Conservation (phyloP, 2,888 invertebrate species). For the Meandrusa payeni region DNA sequence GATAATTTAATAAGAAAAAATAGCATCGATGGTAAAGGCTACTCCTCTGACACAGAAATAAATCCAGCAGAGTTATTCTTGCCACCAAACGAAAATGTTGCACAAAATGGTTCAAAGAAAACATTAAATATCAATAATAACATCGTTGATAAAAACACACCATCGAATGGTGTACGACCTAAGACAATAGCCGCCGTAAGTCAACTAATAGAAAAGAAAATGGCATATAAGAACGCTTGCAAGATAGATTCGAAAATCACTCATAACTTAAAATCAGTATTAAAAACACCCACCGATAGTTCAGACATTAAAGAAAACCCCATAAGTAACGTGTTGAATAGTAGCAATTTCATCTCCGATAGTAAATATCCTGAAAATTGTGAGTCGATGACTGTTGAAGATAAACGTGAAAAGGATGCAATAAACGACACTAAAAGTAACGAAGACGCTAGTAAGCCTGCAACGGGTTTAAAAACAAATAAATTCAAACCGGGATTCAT, state of each 20-base stretch:
- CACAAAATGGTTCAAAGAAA: constrained; percentile 61
- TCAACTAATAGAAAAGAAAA: constrained; percentile 65
- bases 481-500: constrained; percentile 19
- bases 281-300: constrained; percentile 58
- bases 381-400: constrained; percentile 24
- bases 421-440: constrained; percentile 25
- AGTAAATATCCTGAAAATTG: constrained; percentile 33
- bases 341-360: constrained; percentile 34
- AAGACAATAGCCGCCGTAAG: constrained; percentile 65
- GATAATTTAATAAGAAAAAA: constrained; percentile 80
- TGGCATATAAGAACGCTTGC: constrained; percentile 60
- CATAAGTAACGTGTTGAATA: constrained; percentile 34
- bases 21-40: constrained; percentile 68
- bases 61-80: constrained; percentile 73
- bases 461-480: constrained; percentile 14
- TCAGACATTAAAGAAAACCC: constrained; percentile 44
- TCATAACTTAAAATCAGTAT: constrained; percentile 64
- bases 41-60: constrained; percentile 59
- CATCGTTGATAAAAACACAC: constrained; percentile 56
- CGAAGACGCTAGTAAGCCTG: constrained; percentile 26
- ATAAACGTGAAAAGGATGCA: constrained; percentile 28
- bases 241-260: constrained; percentile 66
- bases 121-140: constrained; percentile 74
- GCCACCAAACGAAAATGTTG: constrained; percentile 56
- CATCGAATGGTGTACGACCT: constrained; percentile 55